Percentiles rank a stretch among this genome's conserved stretches.
Conservation (phyloP, 1,140 invertebrate species). For the Drosophila pachea region DNA sequence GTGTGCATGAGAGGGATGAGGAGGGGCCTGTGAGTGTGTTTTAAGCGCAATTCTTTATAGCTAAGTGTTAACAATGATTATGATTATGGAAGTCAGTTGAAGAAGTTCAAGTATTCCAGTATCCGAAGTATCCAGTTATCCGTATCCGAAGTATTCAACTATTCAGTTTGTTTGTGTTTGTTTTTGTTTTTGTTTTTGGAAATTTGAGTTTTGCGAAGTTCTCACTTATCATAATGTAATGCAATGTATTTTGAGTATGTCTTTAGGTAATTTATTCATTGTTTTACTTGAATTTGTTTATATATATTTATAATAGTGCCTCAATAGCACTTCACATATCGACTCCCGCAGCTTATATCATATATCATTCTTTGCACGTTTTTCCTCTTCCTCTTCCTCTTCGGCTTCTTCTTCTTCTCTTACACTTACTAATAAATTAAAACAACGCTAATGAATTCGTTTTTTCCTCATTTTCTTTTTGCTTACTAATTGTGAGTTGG, state of each 20-base stretch:
- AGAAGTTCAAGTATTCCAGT: constrained; percentile 58
- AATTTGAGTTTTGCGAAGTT: constrained; percentile 35
- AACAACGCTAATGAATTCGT: constrained; percentile 74
- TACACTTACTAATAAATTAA: constrained; percentile 74
- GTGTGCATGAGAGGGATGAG: too few relatives aligned
- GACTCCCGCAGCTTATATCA: constrained; percentile 48
- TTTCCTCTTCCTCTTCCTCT: constrained; percentile 23
- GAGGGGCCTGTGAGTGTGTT: constrained; percentile 14
- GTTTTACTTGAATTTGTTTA: constrained; percentile 36
- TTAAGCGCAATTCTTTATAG: constrained; percentile 72
- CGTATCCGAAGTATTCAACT: constrained; percentile 2
- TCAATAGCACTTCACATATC: constrained; percentile 23
- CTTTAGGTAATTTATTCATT: constrained; percentile 35
- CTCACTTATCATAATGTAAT: constrained; percentile 46
- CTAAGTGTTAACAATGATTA: constrained; percentile 77
- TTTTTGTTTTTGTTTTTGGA: constrained; percentile 35
- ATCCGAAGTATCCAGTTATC: constrained; percentile 12
- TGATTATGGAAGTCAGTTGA: constrained; percentile 77
- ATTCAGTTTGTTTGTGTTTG: constrained; percentile 3
- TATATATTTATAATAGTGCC: constrained; percentile 35
- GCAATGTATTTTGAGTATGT: constrained; percentile 52
- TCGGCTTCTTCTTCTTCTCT: constrained; percentile 29
- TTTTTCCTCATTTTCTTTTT: constrained; percentile 38
- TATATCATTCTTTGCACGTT: constrained; percentile 61
- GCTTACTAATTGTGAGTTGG: constrained; percentile 63